Evolutionary conservation across 2,888 invertebrate genomes (phyloP).

Genomic region (Nomada lathburiana): DNA sequence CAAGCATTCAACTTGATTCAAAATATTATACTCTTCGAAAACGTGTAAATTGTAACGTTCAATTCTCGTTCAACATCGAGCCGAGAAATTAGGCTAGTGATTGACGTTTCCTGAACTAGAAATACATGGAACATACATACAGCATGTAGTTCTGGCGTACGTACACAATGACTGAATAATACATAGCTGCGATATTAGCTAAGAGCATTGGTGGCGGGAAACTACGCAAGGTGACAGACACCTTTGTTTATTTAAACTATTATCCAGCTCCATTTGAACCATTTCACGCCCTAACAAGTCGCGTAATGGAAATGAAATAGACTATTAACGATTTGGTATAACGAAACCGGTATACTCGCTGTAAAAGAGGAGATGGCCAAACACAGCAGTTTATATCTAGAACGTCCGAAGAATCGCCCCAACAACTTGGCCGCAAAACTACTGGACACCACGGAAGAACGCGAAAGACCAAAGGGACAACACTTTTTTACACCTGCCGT

Average conservation of each 20-base stretch:
- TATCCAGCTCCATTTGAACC: constrained; percentile 8
- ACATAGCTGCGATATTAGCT: constrained; percentile 11
- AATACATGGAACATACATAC: not conserved
- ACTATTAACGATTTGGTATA: not conserved
- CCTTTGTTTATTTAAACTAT: constrained; percentile 41
- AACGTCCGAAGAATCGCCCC: not conserved
- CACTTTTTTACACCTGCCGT: not conserved
- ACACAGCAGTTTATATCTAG: not conserved
- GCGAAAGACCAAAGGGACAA: constrained; percentile 1
- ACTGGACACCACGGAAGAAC: not conserved
- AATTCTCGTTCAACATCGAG: not conserved
- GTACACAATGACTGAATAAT: constrained; percentile 2
- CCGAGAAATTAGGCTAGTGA: not conserved
- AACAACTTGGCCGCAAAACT: not conserved
- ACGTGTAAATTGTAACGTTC: not conserved
- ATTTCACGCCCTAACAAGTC: not conserved
- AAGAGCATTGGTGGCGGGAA: constrained; percentile 1
- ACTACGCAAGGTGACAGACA: constrained; percentile 10
- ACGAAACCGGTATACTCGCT: not conserved
- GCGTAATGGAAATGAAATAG: too few relatives aligned
- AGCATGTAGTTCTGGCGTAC: not conserved
- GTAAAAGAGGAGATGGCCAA: not conserved
- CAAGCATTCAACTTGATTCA: not conserved
- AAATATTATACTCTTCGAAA: not conserved
- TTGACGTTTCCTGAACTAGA: not conserved